Conservation (phyloP, 2,113 vertebrate genomes). For the Australoheros scitulus region DNA sequence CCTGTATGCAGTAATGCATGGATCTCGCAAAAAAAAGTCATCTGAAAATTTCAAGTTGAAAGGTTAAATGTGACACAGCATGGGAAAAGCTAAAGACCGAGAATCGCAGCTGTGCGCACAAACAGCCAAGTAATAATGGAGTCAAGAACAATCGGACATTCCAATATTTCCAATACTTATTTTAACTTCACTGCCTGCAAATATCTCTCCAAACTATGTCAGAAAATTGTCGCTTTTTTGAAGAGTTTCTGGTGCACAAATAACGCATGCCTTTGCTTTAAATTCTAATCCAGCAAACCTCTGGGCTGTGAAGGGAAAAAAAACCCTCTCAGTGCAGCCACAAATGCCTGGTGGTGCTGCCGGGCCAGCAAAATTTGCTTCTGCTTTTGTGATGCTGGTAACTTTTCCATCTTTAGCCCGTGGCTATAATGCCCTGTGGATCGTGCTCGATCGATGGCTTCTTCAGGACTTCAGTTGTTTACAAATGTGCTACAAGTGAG, state of each 20-base stretch:
- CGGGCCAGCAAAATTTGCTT: too few species aligned
- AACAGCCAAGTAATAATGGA: neutral
- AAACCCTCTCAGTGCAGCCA: neutral
- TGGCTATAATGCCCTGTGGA: too few species aligned
- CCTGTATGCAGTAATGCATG: neutral
- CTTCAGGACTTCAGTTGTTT: neutral
- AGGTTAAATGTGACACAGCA: neutral
- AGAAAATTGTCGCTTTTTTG: too few species aligned
- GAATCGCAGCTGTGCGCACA: neutral
- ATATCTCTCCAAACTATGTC: neutral
- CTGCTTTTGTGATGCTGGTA: too few species aligned
- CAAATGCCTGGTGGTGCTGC: neutral
- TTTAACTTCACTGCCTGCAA: neutral
- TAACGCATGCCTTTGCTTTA: neutral
- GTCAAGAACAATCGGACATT: neutral
- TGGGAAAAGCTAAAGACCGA: neutral
- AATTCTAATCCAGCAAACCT: neutral
- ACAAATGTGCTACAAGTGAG: neutral
- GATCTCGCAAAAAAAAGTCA: neutral
- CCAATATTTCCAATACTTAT: neutral
- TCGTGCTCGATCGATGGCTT: neutral
- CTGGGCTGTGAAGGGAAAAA: too few species aligned
- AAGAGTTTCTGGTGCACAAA: neutral
- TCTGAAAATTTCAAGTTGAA: neutral
- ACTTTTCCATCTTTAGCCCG: too few species aligned